A percentile compares a stretch with the other conserved stretches of the same genome.
phyloP scores from a whole-genome alignment of 2,113 vertebrate genomes.

The Elephas maximus region DNA sequence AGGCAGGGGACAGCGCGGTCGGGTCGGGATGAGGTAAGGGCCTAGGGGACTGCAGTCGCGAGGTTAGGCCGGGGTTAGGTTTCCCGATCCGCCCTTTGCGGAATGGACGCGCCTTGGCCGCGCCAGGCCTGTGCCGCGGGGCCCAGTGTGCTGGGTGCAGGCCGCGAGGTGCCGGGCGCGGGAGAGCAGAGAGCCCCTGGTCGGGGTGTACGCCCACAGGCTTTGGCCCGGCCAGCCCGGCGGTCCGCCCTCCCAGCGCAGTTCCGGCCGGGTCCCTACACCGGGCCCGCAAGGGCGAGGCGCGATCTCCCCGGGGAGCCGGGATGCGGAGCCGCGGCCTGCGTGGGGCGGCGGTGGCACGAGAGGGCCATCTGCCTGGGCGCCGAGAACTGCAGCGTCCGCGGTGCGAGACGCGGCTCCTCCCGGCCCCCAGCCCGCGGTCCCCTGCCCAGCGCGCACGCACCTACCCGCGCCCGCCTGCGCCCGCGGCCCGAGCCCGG shows the following conservation, averaged over 20 bases:
- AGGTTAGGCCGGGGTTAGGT: background rate
- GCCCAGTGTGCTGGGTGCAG: background rate
- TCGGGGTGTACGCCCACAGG: constrained; percentile 4
- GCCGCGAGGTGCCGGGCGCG: constrained; percentile 9
- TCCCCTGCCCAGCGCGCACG: constrained; percentile 56
- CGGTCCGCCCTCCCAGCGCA: background rate
- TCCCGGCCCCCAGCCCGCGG: constrained; percentile 42
- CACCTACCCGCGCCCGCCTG: constrained; percentile 46
- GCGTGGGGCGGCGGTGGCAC: constrained; percentile 56
- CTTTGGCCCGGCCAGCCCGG: background rate
- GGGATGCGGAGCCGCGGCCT: constrained; percentile 22
- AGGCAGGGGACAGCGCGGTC: background rate
- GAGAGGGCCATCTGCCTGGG: constrained; percentile 82
- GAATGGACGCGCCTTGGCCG: background rate
- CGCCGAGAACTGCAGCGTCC: constrained; percentile 77
- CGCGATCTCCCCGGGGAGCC: constrained; percentile 51
- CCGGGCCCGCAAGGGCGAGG: constrained; percentile 40
- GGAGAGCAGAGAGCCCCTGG: background rate
- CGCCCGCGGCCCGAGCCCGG: constrained; percentile 55
- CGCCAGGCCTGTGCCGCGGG: background rate
- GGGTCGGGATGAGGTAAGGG: background rate
- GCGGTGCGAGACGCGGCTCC: constrained; percentile 68
- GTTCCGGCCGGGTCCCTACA: constrained; percentile 3
- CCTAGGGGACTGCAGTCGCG: background rate
- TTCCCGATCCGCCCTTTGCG: background rate